Evolutionary conservation across 2,888 invertebrate genomes (phyloP).

Genomic region (Hyposoter didymator): DNA sequence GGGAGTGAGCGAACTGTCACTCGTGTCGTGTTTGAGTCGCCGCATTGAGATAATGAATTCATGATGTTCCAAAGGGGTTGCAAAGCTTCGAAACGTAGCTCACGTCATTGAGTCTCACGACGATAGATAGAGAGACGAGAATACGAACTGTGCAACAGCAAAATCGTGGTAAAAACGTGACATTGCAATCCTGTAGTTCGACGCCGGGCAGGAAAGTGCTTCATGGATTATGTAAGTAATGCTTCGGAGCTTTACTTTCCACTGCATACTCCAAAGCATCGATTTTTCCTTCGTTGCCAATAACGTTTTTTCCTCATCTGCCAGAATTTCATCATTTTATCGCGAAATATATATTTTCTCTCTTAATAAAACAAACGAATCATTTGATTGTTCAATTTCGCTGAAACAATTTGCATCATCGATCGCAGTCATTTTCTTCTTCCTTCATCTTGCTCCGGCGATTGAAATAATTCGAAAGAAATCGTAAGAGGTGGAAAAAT

Average conservation of each 20-base stretch:
- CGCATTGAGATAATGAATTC: slow-evolving; percentile 61
- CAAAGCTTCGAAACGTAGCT: slow-evolving; percentile 30
- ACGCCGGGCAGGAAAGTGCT: not conserved
- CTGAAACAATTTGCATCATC: not conserved
- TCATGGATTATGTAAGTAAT: slow-evolving; percentile 34
- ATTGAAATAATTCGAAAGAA: not conserved
- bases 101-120: slow-evolving; percentile 21
- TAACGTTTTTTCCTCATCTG: too few relatives aligned
- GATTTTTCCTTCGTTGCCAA: slow-evolving; percentile 1
- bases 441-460: not conserved
- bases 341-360: not conserved
- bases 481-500: not conserved
- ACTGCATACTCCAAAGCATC: slow-evolving; percentile 1
- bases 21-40: slow-evolving; percentile 37
- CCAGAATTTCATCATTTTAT: not conserved
- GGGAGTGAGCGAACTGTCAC: slow-evolving; percentile 50
- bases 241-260: slow-evolving; percentile 15
- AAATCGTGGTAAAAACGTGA: slow-evolving; percentile 17
- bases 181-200: slow-evolving; percentile 20
- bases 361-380: not conserved
- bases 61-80: slow-evolving; percentile 63
- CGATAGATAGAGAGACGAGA: not conserved
- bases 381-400: not conserved
- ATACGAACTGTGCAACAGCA: not conserved
- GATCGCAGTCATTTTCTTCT: not conserved